Base-by-base conservation (phyloP, 2,888 invertebrate genomes). In the Habroteleia sp. region DNA sequence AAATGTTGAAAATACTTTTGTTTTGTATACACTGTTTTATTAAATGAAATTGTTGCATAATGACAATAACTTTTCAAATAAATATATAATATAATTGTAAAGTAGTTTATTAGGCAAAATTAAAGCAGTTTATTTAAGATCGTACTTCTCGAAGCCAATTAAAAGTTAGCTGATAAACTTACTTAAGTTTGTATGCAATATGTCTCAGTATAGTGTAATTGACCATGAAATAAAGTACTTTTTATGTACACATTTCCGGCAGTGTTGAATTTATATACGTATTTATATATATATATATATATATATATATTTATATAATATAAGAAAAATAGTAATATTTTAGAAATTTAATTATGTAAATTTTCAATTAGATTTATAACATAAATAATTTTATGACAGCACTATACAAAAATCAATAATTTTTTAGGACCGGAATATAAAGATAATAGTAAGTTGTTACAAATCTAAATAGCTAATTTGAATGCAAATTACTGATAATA, bases 151-250 rank as follows among this genome's bases (percentile, higher is more conserved):
- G 31, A 46, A 73, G 52, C 73, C 73, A 73, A 73, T 73, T 73
- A 73, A 66, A 73, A 73, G 73, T 73, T 73, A 27, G 50, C 33
- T 73, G 44, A 73, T 66, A 66, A 73, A 73, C 65, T 73, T 73
- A 52, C 44, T 39, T 63, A 39, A 62, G 62, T 63, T 66, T 63
- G 65, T 63, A 65, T 66, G 66, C 50, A 73, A 73, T 73, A 73
- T 73, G 73, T 73, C 65, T 72, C 50, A 50, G 56, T 29, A 58
- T n/a, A n/a, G 65, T 65, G 58, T 65, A 72, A 65, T 72, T 65
- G 65, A 65, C 50, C 72, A 63, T 58, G 68, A 68, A 58, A n/a
- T n/a, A n/a, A n/a, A n/a, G 48, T 58, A 68, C 68, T 46, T 56
- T 58, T 50, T 35, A 39, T 39, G 39, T 48, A 39, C 41, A 48